Evolutionary conservation across 64 coral and sea anemone species (phyloP).

Genomic region (Catalaphyllia jardinei): DNA sequence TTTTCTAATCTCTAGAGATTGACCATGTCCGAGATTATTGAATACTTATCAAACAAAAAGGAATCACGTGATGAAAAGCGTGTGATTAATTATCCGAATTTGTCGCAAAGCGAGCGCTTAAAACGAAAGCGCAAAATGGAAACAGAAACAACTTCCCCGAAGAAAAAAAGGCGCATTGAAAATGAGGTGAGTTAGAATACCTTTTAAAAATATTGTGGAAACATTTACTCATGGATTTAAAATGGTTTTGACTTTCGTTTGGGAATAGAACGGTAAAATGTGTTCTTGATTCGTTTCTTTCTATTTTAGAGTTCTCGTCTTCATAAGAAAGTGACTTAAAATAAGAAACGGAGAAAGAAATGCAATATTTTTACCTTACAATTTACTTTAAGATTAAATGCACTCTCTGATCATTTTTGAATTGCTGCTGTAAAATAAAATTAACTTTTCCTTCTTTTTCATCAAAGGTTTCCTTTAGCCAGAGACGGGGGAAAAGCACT

Average conservation of each 20-base stretch:
- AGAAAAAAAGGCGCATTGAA: background rate
- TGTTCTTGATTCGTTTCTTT: too few species aligned
- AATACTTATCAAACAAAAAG: background rate
- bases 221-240: too few species aligned
- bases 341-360: too few species aligned
- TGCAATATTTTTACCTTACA: too few species aligned
- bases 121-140: conserved; percentile 3
- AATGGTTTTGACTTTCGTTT: too few species aligned
- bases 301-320: too few species aligned
- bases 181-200: background rate
- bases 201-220: background rate
- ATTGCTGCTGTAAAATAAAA: background rate
- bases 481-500: background rate
- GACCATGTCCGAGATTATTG: background rate
- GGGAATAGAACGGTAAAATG: too few species aligned
- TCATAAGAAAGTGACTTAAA: too few species aligned
- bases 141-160: background rate
- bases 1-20: background rate
- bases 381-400: too few species aligned
- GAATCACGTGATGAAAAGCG: background rate
- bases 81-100: background rate
- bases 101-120: background rate
- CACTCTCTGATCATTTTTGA: background rate
- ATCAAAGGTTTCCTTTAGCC: background rate
- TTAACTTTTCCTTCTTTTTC: background rate